phyloP scores from a whole-genome alignment of 2,113 vertebrate species.

The Rattus rattus region DNA sequence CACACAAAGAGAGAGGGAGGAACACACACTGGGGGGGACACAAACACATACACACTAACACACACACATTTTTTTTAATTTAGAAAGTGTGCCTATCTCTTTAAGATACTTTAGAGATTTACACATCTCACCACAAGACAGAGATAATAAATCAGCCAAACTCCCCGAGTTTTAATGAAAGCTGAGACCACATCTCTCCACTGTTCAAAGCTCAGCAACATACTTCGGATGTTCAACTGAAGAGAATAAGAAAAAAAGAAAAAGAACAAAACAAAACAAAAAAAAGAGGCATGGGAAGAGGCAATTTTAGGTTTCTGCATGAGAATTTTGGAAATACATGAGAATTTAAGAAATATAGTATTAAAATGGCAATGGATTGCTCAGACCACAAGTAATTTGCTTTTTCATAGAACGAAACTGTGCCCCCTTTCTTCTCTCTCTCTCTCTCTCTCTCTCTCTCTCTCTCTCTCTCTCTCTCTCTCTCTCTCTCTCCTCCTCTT shows the following conservation, averaged over 20 bases:
- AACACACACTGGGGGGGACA: too few relatives aligned
- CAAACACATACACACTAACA: not conserved
- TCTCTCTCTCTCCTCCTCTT: not conserved
- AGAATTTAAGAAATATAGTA: not conserved
- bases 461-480: not conserved
- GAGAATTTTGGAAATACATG: not conserved
- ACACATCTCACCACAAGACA: slow-evolving; percentile 59
- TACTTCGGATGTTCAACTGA: not conserved
- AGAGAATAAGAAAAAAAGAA: not conserved
- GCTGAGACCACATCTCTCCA: not conserved
- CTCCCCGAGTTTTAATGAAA: slow-evolving; percentile 62
- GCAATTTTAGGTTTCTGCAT: not conserved
- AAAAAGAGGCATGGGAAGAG: slow-evolving; percentile 13
- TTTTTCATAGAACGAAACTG: slow-evolving; percentile 74
- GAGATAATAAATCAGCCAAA: slow-evolving; percentile 59
- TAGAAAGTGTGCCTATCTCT: slow-evolving; percentile 11
- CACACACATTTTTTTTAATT: not conserved
- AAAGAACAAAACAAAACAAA: not conserved
- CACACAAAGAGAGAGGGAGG: too few relatives aligned
- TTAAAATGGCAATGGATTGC: not conserved
- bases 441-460: slow-evolving; percentile 1
- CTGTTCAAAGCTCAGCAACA: not conserved
- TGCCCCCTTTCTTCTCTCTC: not conserved
- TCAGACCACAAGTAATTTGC: not conserved
- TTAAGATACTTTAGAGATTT: slow-evolving; percentile 13